These are phyloP conservation scores for Nesogale talazaci DNA, from an alignment of 2,113 vertebrate genomes.

Conservation along the genomic window DNA sequence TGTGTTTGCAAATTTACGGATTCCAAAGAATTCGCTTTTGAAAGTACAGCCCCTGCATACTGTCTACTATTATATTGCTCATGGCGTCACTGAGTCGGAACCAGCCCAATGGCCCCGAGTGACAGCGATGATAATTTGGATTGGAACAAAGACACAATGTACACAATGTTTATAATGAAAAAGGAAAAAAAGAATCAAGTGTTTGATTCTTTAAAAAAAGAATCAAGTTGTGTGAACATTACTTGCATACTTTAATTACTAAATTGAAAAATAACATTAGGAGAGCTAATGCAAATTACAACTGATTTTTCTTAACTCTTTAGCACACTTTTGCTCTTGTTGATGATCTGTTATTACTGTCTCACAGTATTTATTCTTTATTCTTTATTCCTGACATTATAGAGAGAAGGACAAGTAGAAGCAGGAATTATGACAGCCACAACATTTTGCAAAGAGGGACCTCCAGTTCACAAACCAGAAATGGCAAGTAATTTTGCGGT, in stretches of 20 bases:
- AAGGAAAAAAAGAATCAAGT: too few species aligned
- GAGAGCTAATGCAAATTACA: slow-evolving; percentile 22
- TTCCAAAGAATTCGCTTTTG: too few species aligned
- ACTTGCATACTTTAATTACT: slow-evolving; percentile 26
- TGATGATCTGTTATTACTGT: background rate
- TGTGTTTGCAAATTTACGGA: too few species aligned
- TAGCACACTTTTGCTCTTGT: background rate
- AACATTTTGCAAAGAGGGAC: slow-evolving; percentile 87
- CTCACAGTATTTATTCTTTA: slow-evolving; percentile 19
- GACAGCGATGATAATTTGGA: too few species aligned
- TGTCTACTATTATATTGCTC: too few species aligned
- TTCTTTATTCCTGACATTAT: slow-evolving; percentile 60
- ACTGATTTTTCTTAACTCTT: background rate
- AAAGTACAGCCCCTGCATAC: too few species aligned
- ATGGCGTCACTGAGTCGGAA: too few species aligned
- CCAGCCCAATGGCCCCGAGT: too few species aligned
- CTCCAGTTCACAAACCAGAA: slow-evolving; percentile 54
- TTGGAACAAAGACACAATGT: too few species aligned
- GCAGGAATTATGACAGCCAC: slow-evolving; percentile 91
- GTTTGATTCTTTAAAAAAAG: too few species aligned
- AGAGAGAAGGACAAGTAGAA: slow-evolving; percentile 96
- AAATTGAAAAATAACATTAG: slow-evolving; percentile 41
- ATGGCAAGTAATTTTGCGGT: slow-evolving; percentile 85
- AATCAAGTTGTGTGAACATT: background rate
- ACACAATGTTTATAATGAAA: too few species aligned